phyloP scores from a whole-genome alignment of 2,888 invertebrate genomes.

The Syritta pipiens region DNA sequence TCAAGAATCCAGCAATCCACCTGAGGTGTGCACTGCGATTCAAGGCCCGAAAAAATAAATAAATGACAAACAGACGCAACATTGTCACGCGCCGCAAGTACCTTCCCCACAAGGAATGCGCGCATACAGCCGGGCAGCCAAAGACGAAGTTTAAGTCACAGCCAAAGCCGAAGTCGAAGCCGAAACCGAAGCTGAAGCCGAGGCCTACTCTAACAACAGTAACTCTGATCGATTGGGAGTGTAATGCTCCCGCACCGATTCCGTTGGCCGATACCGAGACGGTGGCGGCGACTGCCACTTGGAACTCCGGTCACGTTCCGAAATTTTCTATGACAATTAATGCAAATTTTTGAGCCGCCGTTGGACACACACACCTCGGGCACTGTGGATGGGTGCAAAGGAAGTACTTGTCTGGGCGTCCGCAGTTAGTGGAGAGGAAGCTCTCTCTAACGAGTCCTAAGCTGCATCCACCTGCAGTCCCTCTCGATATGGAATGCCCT shows the following conservation, averaged over 20 bases:
- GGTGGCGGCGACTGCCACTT: not conserved
- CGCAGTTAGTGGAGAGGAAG: slow-evolving; percentile 58
- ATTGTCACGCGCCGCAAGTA: slow-evolving; percentile 59
- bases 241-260: slow-evolving; percentile 60
- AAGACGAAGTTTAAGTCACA: no score
- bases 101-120: slow-evolving; percentile 50
- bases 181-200: not conserved
- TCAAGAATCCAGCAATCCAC: slow-evolving; percentile 48
- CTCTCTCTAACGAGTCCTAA: slow-evolving; percentile 45
- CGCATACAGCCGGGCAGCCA: slow-evolving; percentile 11
- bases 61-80: no score
- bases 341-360: slow-evolving; percentile 62
- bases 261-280: slow-evolving; percentile 47
- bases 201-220: slow-evolving; percentile 39
- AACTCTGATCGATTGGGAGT: slow-evolving; percentile 56
- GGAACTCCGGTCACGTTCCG: slow-evolving; percentile 52
- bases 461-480: slow-evolving; percentile 57
- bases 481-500: slow-evolving; percentile 59
- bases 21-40: slow-evolving; percentile 3
- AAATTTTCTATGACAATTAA: slow-evolving; percentile 65
- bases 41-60: slow-evolving; percentile 56
- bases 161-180: no score
- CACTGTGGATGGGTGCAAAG: slow-evolving; percentile 35
- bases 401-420: slow-evolving; percentile 68
- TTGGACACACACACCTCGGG: slow-evolving; percentile 29